Evolutionary conservation across 2,888 invertebrate species (phyloP), one percentile per base, ranked within the genome.

Genomic region (Geophilus truncorum): DNA sequence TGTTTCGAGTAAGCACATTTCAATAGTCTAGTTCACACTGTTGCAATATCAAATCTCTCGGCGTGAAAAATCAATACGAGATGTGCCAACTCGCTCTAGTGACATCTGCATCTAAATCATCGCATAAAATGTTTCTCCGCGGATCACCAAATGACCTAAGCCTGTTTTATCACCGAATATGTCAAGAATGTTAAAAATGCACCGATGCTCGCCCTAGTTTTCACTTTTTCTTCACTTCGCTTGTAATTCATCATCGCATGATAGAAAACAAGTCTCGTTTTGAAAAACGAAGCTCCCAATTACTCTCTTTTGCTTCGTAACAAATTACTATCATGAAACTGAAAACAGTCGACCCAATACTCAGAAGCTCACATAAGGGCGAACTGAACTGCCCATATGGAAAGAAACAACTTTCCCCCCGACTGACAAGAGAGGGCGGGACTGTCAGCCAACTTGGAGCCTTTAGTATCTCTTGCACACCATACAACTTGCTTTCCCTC

Each of bases 261-360:
- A n/a, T n/a, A n/a, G 4, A 23, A 23, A 62, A 21, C 23, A 23
- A n/a, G 21, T 62, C 23, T 5, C 18, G 21, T 62, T 23, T 18
- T 62, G 57, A 62, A 62, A 62, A 62, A 62, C 23, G 23, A 62
- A 62, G 21, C 57, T 62, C 57, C 57, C 57, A 62, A 62, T 62
- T 62, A 62, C 57, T 62, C 57, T 23, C 57, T 62, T 40, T 62
- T 23, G 23, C 57, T 62, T 23, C 21, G 10, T 23, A 62, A 62
- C 57, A 62, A 62, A 62, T 62, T 62, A 62, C 57, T 62, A 62
- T 62, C n/a, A 62, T 62, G 57, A 62, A 62, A 62, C 57, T 21
- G 57, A 62, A 23, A 62, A 62, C 21, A 23, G 21, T 62, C 57
- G 21, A 62, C 57, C 23, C 18, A 62, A 21, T 62, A 62, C 57